Percentiles rank a stretch among this genome's conserved stretches.
phyloP scores from a whole-genome alignment of 37 sponge, comb jelly and placozoan species.

The Beroe ovata region DNA sequence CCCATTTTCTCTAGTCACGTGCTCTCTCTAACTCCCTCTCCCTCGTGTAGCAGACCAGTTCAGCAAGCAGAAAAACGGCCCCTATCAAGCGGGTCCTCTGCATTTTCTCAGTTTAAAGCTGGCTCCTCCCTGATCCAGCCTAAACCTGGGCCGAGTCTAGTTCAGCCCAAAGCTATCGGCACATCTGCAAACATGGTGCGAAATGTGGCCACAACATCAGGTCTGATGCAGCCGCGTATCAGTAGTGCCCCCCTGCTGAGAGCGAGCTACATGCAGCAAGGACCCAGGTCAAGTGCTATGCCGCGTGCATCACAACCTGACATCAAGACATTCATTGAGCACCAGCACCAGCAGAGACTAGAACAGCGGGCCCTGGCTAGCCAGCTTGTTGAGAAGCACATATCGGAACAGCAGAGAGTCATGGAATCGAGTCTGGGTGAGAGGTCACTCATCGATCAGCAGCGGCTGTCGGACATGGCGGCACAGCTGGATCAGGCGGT shows the following conservation, averaged over 20 bases:
- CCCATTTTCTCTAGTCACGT: too few species aligned
- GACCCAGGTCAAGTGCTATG: too few species aligned
- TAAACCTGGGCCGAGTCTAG: background rate
- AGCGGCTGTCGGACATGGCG: background rate
- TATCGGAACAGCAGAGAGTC: background rate
- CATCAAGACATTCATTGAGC: background rate
- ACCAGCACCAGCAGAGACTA: background rate
- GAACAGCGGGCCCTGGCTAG: conserved; percentile 1
- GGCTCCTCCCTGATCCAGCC: background rate
- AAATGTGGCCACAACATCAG: background rate
- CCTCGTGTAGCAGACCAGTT: too few species aligned
- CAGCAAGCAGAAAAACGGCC: conserved; percentile 31
- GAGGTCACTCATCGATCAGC: conserved; percentile 10
- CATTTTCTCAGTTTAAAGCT: conserved; percentile 59
- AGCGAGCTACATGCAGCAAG: too few species aligned
- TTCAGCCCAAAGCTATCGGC: background rate
- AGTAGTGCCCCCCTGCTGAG: too few species aligned
- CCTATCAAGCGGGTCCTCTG: conserved; percentile 9
- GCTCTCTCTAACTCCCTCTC: too few species aligned
- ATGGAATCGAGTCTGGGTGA: background rate
- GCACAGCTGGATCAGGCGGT: background rate
- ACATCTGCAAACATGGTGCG: background rate
- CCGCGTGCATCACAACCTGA: conserved; percentile 26
- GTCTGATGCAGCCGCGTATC: background rate
- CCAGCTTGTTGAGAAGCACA: conserved; percentile 13